These are phyloP conservation scores for Brachionus rotundiformis DNA, from an alignment of 1,140 invertebrate species.

Conservation along the genomic window DNA sequence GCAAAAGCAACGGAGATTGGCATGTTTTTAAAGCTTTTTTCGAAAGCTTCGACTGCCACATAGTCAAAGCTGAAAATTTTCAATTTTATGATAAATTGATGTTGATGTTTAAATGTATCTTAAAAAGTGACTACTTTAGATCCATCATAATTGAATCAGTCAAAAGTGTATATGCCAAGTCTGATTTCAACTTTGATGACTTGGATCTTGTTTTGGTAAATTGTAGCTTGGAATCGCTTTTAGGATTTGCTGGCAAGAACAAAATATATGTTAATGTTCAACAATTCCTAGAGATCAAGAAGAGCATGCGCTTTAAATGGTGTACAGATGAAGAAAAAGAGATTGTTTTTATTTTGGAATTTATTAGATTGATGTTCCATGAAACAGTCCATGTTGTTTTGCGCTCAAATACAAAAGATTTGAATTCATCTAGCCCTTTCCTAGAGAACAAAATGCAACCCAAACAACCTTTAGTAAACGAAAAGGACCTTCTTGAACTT, in stretches of 20 bases:
- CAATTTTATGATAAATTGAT: not conserved
- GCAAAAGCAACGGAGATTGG: slow-evolving; percentile 16
- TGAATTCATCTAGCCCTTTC: not conserved
- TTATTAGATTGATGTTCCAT: slow-evolving; percentile 15
- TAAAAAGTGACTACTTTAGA: not conserved
- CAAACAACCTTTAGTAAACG: not conserved
- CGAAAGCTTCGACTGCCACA: not conserved
- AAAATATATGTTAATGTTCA: slow-evolving; percentile 18
- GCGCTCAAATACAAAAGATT: not conserved
- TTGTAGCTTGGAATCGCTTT: not conserved
- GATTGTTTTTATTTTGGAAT: slow-evolving; percentile 22
- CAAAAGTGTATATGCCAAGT: not conserved
- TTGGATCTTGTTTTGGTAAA: not conserved
- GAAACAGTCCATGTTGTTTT: slow-evolving; percentile 1
- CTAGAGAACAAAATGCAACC: not conserved
- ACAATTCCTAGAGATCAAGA: not conserved
- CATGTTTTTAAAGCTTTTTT: not conserved
- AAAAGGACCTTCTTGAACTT: not conserved
- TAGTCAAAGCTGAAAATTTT: not conserved
- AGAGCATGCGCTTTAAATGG: not conserved
- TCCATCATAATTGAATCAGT: not conserved
- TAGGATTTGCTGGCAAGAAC: slow-evolving; percentile 15
- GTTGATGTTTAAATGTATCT: not conserved
- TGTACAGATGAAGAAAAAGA: not conserved
- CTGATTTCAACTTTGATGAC: not conserved